These are phyloP conservation scores for Sinocyclocheilus anshuiensis DNA, from an alignment of 2,113 vertebrate species.

Conservation along the genomic window DNA sequence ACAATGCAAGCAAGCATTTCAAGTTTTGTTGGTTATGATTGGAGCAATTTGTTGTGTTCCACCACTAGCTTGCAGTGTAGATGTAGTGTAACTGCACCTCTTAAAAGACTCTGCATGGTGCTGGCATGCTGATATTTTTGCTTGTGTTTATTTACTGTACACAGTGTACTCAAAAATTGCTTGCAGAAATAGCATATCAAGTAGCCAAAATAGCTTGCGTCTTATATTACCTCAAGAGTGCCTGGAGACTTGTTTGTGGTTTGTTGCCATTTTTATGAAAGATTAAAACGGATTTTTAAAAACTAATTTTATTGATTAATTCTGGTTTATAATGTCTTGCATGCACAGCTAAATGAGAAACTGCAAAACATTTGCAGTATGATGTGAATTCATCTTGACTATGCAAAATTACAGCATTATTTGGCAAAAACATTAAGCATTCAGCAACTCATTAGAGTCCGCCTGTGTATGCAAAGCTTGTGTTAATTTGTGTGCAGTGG, in stretches of 20 bases:
- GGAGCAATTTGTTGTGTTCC: neutral
- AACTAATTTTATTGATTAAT: neutral
- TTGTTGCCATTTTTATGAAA: neutral
- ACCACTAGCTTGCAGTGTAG: neutral
- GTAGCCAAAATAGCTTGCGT: neutral
- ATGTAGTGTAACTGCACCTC: neutral
- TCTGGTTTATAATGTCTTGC: neutral
- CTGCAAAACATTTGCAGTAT: neutral
- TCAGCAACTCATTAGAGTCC: conserved; percentile 4
- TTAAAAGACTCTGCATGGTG: neutral
- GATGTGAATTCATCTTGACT: conserved; percentile 2
- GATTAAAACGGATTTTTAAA: neutral
- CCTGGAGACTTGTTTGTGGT: neutral
- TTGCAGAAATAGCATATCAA: neutral
- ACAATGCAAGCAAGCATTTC: neutral
- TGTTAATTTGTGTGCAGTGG: conserved; percentile 15
- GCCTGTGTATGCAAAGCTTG: neutral
- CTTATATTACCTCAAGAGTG: neutral
- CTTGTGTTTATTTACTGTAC: conserved; percentile 10
- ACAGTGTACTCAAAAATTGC: neutral
- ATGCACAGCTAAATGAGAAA: neutral
- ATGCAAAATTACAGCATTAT: neutral
- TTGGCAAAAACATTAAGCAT: neutral
- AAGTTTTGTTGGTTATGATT: neutral
- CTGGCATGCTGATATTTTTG: neutral